Evolutionary conservation across 2,888 invertebrate genomes (phyloP).

Genomic region (Nomada hirtipes): DNA sequence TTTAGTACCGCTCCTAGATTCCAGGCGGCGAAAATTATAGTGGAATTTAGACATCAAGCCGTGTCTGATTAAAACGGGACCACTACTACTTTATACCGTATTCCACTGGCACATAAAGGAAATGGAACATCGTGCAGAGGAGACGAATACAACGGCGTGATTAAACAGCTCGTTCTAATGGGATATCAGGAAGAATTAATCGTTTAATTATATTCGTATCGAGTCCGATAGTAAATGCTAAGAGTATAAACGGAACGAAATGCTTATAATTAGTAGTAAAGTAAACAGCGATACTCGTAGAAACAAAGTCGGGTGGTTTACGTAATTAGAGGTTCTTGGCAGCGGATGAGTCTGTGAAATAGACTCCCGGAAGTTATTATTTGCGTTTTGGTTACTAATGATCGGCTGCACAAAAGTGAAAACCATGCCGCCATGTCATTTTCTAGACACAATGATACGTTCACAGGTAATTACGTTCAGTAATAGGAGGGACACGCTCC

Average conservation of each 20-base stretch:
- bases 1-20: background rate
- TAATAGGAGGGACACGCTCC: background rate
- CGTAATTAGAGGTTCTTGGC: constrained; percentile 62
- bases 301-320: background rate
- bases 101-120: too few species aligned
- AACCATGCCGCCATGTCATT: background rate
- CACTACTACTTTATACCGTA: background rate
- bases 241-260: too few species aligned
- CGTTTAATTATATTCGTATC: background rate
- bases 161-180: background rate
- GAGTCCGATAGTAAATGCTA: background rate
- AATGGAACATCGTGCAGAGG: background rate
- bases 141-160: background rate
- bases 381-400: constrained; percentile 65
- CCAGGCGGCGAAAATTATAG: background rate
- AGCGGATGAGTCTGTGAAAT: constrained; percentile 53
- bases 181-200: too few species aligned
- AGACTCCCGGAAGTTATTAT: constrained; percentile 68
- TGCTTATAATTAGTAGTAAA: background rate
- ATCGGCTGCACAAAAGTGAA: constrained; percentile 16
- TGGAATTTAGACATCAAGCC: background rate
- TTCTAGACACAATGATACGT: constrained; percentile 21
- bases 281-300: constrained; percentile 14
- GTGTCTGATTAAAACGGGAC: constrained; percentile 24
- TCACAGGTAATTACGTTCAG: constrained; percentile 14